phyloP scores from a whole-genome alignment of 2,797 vertebrate genomes.

The Ispidina lecontei region DNA sequence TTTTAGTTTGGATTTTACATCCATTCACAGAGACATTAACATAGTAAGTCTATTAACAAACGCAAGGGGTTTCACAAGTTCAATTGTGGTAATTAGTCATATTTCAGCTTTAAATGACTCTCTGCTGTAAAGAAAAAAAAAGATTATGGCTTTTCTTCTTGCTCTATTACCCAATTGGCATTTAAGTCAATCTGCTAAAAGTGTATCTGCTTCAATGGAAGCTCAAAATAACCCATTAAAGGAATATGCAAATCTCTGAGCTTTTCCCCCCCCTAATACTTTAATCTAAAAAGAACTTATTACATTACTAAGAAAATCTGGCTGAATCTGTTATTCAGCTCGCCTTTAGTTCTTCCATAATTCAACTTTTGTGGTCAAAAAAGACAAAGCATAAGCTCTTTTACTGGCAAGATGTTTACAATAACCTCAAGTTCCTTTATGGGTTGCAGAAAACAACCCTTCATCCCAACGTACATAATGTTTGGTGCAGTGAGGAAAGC shows the following conservation, averaged over 20 bases:
- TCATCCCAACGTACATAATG: fast-evolving
- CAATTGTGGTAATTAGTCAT: conserved; percentile 31
- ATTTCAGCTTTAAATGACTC: conserved; percentile 27
- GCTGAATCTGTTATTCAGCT: not conserved
- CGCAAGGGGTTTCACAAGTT: conserved; percentile 37
- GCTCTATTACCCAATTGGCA: conserved; percentile 39
- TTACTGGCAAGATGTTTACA: not conserved
- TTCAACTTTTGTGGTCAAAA: not conserved
- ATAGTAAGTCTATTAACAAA: conserved; percentile 13
- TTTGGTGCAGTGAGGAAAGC: not conserved
- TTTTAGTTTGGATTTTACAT: not conserved
- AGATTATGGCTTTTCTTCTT: conserved; percentile 41
- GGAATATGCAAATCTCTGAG: conserved; percentile 30
- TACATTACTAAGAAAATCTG: not conserved
- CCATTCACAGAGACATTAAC: not conserved
- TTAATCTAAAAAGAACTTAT: conserved; percentile 40
- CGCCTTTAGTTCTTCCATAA: not conserved
- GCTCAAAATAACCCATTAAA: conserved; percentile 48
- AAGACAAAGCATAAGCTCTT: not conserved
- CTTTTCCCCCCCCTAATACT: not conserved
- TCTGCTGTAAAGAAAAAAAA: conserved; percentile 5
- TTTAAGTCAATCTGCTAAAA: conserved; percentile 53
- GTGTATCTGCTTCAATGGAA: conserved; percentile 40
- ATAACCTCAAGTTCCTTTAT: not conserved
- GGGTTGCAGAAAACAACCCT: not conserved